Evolutionary conservation across 1,140 invertebrate species (phyloP), one percentile per base, ranked within the genome.

Genomic region (Brachionus manjavacas): DNA sequence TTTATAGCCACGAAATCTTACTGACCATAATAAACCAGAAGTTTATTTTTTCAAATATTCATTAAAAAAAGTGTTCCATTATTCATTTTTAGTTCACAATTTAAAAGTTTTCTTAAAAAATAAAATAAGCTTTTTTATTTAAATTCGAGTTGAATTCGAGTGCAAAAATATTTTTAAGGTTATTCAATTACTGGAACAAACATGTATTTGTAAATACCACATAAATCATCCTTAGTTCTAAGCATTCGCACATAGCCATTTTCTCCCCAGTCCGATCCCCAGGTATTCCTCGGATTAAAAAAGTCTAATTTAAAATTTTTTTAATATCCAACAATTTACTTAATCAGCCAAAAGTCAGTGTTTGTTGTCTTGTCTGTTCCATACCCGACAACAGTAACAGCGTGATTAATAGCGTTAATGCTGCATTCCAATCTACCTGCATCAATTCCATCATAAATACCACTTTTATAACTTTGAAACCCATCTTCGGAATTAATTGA

Each of bases 381-480:
- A 89, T 95, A 98, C 4, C 96, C 96, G 4, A 97, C 95, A 11
- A 94, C 94, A 83, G 97, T 89, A 1, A 97, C 95, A 14, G 94
- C 95, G 87, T 97, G 96, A 89, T 97, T 94, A 41, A 72, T 41
- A n/a, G 3, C n/a, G 41, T 72, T 31, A 41, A 20, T 16, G 25
- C 79, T 49, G 14, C 46, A 52, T 46, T 83, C 66, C 55, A 83
- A 43, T n/a, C 4, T 31, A 16, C 41, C 60, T 4, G 60, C 20
- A 28, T 31, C 9, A 9, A 23, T 80, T 43, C 52, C 81, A 70
- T 70, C 35, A 74, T 70, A 83, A 83, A 83, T 35, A 2, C 81
- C 81, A 20, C 41, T 35, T 70, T 55, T 52, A 35, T 83, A 83
- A 12, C 20, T 60, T 6, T 39, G 28, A 25, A 83, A 23, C 11